Base-by-base conservation (phyloP, 2,113 vertebrate genomes). In the Verasper variegatus region DNA sequence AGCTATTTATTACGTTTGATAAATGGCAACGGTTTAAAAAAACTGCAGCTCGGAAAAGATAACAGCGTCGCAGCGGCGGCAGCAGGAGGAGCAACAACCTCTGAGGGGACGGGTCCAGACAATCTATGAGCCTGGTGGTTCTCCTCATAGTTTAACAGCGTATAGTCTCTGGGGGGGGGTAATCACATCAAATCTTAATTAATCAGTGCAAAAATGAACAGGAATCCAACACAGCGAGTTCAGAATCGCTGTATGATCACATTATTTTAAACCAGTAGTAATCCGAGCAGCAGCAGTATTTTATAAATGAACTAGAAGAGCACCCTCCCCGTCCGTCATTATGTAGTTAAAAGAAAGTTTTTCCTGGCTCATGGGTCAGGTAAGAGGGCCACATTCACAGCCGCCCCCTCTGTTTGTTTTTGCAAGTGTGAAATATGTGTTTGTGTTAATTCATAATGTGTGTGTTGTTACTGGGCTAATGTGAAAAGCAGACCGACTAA, bases 401-500 rank as follows among this genome's bases (percentile, higher is more conserved):
- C 42, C 8, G 2, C 11, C 42, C 42, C 42, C 15, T 6, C 17
- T 18, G 47, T 51, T 51, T 17, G 4, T 23, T 23, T 31, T 5
- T 27, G 1, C 20, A 49, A 15, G 20, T 73, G n/a, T 59, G 8
- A 66, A 68, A 74, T 11, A 27, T 42, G 21, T 49, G 26, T 40
- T 13, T 21, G 49, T 17, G 20, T 64, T 18, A 47, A 54, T 66
- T 61, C 15, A 21, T 24, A 78, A 78, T 64, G 58, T 35, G 40
- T 5, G n/a, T 45, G 35, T 20, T 71, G 59, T 72, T 18, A 81
- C 60, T 69, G 56, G 67, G 14, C 27, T 37, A 65, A 78, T 77
- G 59, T 51, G 47, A 83, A 76, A 51, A 81, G 55, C 37, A 68
- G 71, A 65, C 10, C 26, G n/a, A 45, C 67, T 49, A 78, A 88